These are phyloP conservation scores for Hydrocynus forskahlii DNA, from an alignment of 2,797 vertebrate species.

Conservation along the genomic window DNA sequence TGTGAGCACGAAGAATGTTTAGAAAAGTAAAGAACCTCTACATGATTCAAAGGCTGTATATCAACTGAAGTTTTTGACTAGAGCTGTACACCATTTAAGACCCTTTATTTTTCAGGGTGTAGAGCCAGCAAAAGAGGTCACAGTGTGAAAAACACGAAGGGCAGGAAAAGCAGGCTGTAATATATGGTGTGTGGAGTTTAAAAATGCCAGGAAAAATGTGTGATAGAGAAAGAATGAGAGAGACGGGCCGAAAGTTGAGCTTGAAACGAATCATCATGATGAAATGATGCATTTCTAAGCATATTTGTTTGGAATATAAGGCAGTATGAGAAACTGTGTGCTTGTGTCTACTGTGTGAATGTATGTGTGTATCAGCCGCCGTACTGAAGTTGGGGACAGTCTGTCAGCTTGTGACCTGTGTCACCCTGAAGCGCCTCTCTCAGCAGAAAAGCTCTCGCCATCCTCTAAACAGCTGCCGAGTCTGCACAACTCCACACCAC, in stretches of 20 bases:
- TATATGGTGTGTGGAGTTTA: slow-evolving; percentile 40
- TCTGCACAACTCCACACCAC: slow-evolving; percentile 5
- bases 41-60: no score
- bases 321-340: neutral
- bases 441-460: slow-evolving; percentile 32
- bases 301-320: neutral
- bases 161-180: neutral
- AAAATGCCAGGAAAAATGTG: neutral
- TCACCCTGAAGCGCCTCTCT: slow-evolving; percentile 27
- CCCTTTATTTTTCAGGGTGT: neutral
- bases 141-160: slow-evolving; percentile 6
- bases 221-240: neutral
- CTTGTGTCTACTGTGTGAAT: neutral
- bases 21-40: no score
- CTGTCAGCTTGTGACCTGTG: slow-evolving; percentile 46
- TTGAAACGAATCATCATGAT: neutral
- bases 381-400: slow-evolving; percentile 14
- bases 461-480: neutral
- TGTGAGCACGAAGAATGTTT: no score
- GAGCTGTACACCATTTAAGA: neutral
- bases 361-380: slow-evolving; percentile 5
- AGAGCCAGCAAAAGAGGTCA: slow-evolving; percentile 36
- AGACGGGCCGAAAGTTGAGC: neutral
- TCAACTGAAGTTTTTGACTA: neutral
- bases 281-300: neutral